Percentiles rank a stretch among this genome's conserved stretches.
phyloP scores from a whole-genome alignment of 2,113 vertebrate species.

The Eublepharis macularius region DNA sequence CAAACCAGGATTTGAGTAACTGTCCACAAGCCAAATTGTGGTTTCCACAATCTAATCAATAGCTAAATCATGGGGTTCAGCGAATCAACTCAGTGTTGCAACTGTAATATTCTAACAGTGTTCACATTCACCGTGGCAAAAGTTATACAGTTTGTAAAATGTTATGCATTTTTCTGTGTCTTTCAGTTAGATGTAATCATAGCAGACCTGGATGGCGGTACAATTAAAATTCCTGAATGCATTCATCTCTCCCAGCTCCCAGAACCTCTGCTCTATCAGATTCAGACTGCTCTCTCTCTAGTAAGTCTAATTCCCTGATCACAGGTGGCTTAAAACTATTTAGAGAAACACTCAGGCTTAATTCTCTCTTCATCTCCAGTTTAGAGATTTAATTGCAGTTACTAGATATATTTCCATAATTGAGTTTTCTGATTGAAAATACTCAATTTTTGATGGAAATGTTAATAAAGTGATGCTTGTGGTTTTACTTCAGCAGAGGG shows the following conservation, averaged over 20 bases:
- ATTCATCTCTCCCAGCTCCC: slow-evolving; percentile 95
- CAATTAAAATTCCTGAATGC: slow-evolving; percentile 97
- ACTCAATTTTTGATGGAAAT: background rate
- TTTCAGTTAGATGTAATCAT: slow-evolving; percentile 96
- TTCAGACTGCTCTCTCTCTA: slow-evolving; percentile 87
- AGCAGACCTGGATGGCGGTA: slow-evolving; percentile 97
- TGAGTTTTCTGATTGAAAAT: background rate
- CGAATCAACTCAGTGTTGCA: too few species aligned
- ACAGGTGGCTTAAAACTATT: background rate
- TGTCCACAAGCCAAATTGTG: too few species aligned
- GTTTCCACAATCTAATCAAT: too few species aligned
- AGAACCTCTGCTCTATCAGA: slow-evolving; percentile 91
- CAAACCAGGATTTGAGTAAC: too few species aligned
- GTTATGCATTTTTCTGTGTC: slow-evolving; percentile 33
- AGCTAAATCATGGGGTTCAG: too few species aligned
- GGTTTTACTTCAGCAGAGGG: background rate
- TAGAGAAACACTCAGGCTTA: too few species aligned
- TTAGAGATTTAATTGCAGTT: background rate
- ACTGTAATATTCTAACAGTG: background rate
- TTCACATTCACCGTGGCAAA: background rate
- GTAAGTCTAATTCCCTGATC: slow-evolving; percentile 72
- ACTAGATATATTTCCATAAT: background rate
- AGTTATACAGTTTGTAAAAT: background rate
- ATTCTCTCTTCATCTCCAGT: background rate
- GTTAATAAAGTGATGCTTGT: background rate